A percentile compares a stretch with the other conserved stretches of the same genome.
phyloP scores from a whole-genome alignment of 37 sponge, comb jelly and placozoan genomes.

The Aplysina aerophoba region DNA sequence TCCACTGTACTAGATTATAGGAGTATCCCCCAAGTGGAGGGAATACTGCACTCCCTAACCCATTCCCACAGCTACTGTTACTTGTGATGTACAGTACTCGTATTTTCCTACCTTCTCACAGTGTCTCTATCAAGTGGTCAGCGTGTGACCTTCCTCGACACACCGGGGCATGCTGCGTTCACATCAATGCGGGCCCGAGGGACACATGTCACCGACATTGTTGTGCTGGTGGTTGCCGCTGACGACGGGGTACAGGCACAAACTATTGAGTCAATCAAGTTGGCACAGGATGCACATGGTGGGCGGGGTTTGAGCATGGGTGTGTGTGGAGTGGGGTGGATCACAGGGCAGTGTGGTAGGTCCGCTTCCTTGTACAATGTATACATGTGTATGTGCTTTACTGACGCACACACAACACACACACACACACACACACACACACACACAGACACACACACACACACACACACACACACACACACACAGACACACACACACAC shows the following conservation, averaged over 20 bases:
- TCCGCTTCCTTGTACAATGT: too few relatives aligned
- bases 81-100: too few relatives aligned
- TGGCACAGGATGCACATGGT: conserved; percentile 69
- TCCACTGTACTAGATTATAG: too few relatives aligned
- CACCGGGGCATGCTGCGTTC: conserved; percentile 98
- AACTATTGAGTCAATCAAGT: conserved; percentile 83
- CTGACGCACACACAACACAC: too few relatives aligned
- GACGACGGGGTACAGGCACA: conserved; percentile 93
- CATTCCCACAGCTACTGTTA: too few relatives aligned
- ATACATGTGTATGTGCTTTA: too few relatives aligned
- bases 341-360: background rate
- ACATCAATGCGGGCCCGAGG: conserved; percentile 85
- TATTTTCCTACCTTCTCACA: background rate
- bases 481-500: conserved; percentile 51
- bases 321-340: background rate
- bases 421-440: conserved; percentile 21
- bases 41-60: too few relatives aligned
- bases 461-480: conserved; percentile 48
- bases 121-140: conserved; percentile 46
- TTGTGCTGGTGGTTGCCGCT: conserved; percentile 93
- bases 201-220: conserved; percentile 82
- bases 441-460: conserved; percentile 53
- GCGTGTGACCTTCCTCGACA: conserved; percentile 92
- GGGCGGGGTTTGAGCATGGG: background rate
- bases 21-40: too few relatives aligned